These are phyloP conservation scores for Agonum fuliginosum DNA, from an alignment of 2,888 invertebrate genomes.

Conservation along the genomic window DNA sequence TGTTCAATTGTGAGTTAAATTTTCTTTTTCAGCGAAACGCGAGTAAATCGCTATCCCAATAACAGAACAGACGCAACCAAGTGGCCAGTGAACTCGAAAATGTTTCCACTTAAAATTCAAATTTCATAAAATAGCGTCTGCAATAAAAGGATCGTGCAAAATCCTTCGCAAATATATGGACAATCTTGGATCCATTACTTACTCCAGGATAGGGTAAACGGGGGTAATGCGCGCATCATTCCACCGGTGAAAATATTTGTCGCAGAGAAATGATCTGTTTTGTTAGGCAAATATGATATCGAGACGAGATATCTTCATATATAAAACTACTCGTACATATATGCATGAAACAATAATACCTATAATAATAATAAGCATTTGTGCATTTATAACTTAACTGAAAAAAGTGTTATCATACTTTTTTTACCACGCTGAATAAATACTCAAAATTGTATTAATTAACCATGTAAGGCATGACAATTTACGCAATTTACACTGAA, in stretches of 20 bases:
- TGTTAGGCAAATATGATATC: not conserved
- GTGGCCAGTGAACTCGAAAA: conserved; percentile 45
- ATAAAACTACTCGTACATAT: not conserved
- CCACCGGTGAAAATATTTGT: conserved; percentile 23
- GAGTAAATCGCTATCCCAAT: conserved; percentile 30
- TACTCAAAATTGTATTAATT: too few relatives aligned
- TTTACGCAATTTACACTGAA: too few relatives aligned
- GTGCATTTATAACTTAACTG: too few relatives aligned
- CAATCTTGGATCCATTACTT: conserved; percentile 49
- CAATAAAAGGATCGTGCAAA: conserved; percentile 45
- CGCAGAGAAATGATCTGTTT: conserved; percentile 9
- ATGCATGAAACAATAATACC: too few relatives aligned
- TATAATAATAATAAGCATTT: too few relatives aligned
- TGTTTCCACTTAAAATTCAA: conserved; percentile 56
- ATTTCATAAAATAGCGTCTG: conserved; percentile 45
- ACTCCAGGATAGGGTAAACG: not conserved
- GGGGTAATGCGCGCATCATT: not conserved
- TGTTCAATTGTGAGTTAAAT: conserved; percentile 18
- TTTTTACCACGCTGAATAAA: too few relatives aligned
- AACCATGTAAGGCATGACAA: too few relatives aligned
- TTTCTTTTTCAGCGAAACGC: conserved; percentile 31
- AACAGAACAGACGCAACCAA: conserved; percentile 25
- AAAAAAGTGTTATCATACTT: too few relatives aligned
- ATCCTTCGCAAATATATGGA: conserved; percentile 52
- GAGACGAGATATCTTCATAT: not conserved